phyloP scores from a whole-genome alignment of 2,797 vertebrate genomes.

The Cygnus olor region DNA sequence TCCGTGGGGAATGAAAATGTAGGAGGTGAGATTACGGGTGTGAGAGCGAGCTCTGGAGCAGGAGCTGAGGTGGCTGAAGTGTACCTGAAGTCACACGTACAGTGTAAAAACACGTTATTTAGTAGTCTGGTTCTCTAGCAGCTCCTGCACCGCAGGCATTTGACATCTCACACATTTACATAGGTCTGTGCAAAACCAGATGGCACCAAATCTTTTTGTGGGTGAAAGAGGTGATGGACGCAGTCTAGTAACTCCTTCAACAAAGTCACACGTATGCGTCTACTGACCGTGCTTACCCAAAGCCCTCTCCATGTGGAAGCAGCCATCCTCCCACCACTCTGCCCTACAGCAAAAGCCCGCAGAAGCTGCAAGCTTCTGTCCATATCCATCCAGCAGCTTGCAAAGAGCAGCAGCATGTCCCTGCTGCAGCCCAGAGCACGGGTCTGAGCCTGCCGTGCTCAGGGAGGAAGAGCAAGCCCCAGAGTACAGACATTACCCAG shows the following conservation, averaged over 20 bases:
- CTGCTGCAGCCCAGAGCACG: not conserved
- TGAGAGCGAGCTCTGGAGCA: not conserved
- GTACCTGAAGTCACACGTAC: not conserved
- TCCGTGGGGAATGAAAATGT: rapidly evolving
- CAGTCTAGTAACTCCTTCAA: not conserved
- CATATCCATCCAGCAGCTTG: not conserved
- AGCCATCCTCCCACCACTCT: not conserved
- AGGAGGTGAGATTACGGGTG: not conserved
- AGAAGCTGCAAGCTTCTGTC: rapidly evolving
- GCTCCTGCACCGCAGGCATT: not conserved
- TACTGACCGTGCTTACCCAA: not conserved
- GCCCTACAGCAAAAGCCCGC: not conserved
- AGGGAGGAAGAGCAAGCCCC: not conserved
- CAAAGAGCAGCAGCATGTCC: not conserved
- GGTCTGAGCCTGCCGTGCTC: not conserved
- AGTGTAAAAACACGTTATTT: not conserved
- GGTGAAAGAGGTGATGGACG: not conserved
- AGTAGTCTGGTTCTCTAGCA: not conserved
- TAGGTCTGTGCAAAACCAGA: not conserved
- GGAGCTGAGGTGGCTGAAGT: not conserved
- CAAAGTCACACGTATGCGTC: not conserved
- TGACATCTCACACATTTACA: not conserved
- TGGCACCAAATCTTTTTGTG: not conserved
- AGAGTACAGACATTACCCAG: not conserved
- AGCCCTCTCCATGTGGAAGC: not conserved